Evolutionary conservation across 2,888 invertebrate species (phyloP).

Genomic region (Tachina grossa): DNA sequence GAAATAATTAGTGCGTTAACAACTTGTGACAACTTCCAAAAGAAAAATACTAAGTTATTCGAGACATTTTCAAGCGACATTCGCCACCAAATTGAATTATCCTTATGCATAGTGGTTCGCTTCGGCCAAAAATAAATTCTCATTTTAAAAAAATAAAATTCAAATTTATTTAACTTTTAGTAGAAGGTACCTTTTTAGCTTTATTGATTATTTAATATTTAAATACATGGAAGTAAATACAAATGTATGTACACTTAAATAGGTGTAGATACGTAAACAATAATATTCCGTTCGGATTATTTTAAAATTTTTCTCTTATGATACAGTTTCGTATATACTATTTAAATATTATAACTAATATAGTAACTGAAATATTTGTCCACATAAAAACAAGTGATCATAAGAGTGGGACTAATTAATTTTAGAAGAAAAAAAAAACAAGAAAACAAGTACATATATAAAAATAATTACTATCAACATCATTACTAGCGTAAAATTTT

Average conservation of each 20-base stretch:
- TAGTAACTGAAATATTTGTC: conserved; percentile 39
- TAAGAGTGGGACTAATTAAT: conserved; percentile 26
- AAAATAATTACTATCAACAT: conserved; percentile 32
- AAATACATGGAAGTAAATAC: conserved; percentile 33
- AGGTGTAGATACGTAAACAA: conserved; percentile 45
- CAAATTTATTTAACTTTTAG: conserved; percentile 38
- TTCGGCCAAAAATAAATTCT: neutral
- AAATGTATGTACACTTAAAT: conserved; percentile 8
- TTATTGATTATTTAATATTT: conserved; percentile 60
- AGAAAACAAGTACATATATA: neutral
- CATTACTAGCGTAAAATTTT: conserved; percentile 22
- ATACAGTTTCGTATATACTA: conserved; percentile 32
- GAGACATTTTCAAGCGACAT: no score
- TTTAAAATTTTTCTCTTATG: conserved; percentile 21
- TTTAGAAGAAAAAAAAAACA: conserved; percentile 31
- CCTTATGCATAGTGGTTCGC: no score
- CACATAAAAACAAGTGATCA: conserved; percentile 27
- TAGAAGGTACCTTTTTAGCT: conserved; percentile 68
- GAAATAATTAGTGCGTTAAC: no score
- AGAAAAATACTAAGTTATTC: no score
- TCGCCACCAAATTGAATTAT: no score
- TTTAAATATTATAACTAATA: conserved; percentile 31
- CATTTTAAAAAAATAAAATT: neutral
- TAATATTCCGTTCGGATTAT: conserved; percentile 28
- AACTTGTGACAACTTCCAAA: no score